phyloP scores from a whole-genome alignment of 2,797 vertebrate species.

The Naso thynnoides region DNA sequence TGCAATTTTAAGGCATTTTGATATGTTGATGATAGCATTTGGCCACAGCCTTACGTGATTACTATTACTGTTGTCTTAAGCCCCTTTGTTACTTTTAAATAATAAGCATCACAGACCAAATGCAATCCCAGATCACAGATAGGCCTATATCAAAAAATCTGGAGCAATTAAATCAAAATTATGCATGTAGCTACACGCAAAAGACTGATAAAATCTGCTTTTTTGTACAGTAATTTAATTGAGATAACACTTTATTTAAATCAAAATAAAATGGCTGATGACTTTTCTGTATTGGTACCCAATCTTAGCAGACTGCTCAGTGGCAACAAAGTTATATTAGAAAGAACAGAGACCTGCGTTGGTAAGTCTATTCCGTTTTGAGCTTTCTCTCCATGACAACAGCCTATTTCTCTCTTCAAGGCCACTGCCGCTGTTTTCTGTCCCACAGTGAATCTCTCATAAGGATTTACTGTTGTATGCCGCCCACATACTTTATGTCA shows the following conservation, averaged over 20 bases:
- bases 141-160: no score
- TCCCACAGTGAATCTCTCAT: conserved; percentile 42
- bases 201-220: background rate
- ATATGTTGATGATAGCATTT: no score
- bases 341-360: background rate
- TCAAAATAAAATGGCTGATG: background rate
- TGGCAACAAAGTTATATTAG: background rate
- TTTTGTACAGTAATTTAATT: background rate
- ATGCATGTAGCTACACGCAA: background rate
- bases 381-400: conserved; percentile 48
- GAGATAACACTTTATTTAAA: background rate
- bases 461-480: conserved; percentile 32
- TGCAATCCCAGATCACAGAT: no score
- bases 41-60: no score
- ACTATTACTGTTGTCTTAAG: no score
- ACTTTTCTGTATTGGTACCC: background rate
- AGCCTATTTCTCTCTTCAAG: conserved; percentile 54
- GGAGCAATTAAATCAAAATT: background rate
- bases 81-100: no score
- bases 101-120: no score
- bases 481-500: conserved; percentile 55
- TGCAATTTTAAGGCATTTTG: no score
- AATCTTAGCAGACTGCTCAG: conserved; percentile 1
- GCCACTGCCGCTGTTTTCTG: conserved; percentile 39
- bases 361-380: conserved; percentile 4